Conservation (phyloP, 2,113 vertebrate genomes). For the Corythaeola cristata region DNA sequence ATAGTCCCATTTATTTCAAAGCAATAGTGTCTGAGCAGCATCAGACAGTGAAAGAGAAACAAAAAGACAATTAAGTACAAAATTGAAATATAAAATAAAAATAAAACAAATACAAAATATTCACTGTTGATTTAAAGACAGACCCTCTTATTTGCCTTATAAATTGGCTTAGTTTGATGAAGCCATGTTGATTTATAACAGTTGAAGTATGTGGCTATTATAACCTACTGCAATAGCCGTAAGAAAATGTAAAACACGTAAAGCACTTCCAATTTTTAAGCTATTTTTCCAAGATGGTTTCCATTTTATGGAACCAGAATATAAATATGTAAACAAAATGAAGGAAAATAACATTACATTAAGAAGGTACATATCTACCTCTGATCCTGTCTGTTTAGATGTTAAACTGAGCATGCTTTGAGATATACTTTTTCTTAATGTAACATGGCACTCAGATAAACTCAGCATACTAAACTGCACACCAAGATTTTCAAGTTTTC, state of each 20-base stretch:
- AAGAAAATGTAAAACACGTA: not conserved
- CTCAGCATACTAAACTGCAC: not conserved
- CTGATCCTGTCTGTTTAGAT: not conserved
- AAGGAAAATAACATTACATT: constrained; percentile 21
- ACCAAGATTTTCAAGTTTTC: not conserved
- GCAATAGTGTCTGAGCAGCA: not conserved
- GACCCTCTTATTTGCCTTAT: not conserved
- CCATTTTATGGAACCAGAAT: constrained; percentile 32
- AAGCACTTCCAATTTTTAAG: constrained; percentile 20
- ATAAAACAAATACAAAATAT: not conserved
- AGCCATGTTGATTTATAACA: not conserved
- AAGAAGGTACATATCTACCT: not conserved
- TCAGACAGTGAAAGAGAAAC: not conserved
- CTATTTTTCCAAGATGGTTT: constrained; percentile 39
- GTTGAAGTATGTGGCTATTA: not conserved
- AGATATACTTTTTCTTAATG: not conserved
- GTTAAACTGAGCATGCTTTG: not conserved
- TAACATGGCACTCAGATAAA: not conserved
- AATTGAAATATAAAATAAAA: not conserved
- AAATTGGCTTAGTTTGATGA: not conserved
- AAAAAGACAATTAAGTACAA: not conserved
- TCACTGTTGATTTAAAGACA: not conserved
- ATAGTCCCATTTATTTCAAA: not conserved
- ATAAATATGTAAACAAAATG: constrained; percentile 43
- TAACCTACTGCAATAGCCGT: not conserved